A percentile compares a stretch with the other conserved stretches of the same genome.
phyloP scores from a whole-genome alignment of 2,797 vertebrate genomes.

The Lepus townsendii region DNA sequence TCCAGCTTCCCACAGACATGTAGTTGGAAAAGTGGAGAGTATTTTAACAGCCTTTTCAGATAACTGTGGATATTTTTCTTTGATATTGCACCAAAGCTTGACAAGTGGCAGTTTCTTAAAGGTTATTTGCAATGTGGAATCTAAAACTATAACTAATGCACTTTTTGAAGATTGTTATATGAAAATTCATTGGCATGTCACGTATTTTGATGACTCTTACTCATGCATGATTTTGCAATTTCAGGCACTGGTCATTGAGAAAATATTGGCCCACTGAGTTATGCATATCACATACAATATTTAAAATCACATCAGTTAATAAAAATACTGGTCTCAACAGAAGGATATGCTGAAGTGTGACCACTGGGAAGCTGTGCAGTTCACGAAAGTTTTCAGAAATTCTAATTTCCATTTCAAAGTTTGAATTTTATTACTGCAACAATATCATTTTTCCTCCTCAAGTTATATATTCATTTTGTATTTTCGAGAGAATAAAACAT shows the following conservation, averaged over 20 bases:
- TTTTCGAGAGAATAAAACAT: conserved; percentile 41
- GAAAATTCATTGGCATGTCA: conserved; percentile 9
- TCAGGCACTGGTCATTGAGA: conserved; percentile 11
- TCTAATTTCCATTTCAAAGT: conserved; percentile 36
- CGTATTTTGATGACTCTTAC: conserved; percentile 21
- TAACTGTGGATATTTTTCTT: conserved; percentile 59
- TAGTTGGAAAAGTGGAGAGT: conserved; percentile 44
- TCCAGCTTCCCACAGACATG: conserved; percentile 49
- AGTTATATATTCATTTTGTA: not conserved
- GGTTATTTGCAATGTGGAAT: conserved; percentile 33
- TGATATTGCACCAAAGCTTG: conserved; percentile 55
- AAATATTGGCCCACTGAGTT: conserved; percentile 14
- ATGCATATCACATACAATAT: not conserved
- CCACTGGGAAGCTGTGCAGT: not conserved
- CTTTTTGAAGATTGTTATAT: conserved; percentile 41
- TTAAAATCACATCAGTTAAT: conserved; percentile 25
- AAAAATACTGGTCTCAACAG: not conserved
- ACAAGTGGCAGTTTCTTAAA: conserved; percentile 49
- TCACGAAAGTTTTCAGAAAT: conserved; percentile 37
- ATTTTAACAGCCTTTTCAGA: conserved; percentile 64
- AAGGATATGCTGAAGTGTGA: not conserved
- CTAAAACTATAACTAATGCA: conserved; percentile 33
- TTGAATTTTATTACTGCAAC: conserved; percentile 7
- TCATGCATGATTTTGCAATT: conserved; percentile 44
- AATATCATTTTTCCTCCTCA: not conserved